Conservation (phyloP, 2,797 vertebrate species). For the Syndactyla subalaris region DNA sequence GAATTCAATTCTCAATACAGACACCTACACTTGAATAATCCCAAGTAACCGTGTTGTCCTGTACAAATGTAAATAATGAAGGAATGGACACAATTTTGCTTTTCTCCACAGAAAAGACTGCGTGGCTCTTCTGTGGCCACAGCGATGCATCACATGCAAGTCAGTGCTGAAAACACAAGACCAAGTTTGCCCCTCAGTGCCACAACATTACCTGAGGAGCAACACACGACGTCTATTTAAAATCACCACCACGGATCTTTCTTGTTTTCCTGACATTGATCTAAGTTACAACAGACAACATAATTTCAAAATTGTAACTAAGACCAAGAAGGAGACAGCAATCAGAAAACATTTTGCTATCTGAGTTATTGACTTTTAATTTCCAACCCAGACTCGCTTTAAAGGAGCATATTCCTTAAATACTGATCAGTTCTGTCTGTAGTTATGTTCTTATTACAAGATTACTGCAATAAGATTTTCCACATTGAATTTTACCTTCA, state of each 20-base stretch:
- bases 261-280: background rate
- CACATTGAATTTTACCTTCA: background rate
- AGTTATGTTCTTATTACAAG: background rate
- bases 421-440: background rate
- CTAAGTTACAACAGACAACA: background rate
- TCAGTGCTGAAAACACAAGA: background rate
- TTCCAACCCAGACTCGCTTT: background rate
- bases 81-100: background rate
- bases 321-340: background rate
- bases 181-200: background rate
- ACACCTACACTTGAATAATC: background rate
- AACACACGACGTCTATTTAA: background rate
- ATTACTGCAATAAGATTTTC: background rate
- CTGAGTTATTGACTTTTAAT: background rate
- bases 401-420: background rate
- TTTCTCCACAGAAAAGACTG: background rate
- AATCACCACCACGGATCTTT: background rate
- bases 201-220: background rate
- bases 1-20: background rate
- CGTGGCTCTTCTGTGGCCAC: background rate
- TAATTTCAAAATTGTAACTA: background rate
- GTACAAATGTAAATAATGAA: background rate
- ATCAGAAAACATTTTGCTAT: background rate
- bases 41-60: rapidly evolving
- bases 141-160: background rate